Evolutionary conservation across 2,888 invertebrate genomes (phyloP), one percentile per base, ranked within the genome.

Genomic region (Perdita meconis): DNA sequence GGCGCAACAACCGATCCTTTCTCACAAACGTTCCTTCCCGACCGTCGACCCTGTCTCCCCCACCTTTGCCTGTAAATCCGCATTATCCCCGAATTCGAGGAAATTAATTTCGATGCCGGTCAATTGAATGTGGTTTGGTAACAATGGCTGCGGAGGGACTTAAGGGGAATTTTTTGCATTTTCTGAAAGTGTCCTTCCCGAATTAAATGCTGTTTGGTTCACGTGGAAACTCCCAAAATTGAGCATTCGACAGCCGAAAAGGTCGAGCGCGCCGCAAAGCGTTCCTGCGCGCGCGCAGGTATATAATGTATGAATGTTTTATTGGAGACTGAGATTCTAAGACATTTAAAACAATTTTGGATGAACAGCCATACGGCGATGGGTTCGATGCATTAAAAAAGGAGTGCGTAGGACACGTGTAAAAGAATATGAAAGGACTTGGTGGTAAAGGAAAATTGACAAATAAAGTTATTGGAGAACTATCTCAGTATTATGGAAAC

Each of bases 1-100:
- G 64, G 63, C 50, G 6, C n/a, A n/a, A n/a, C n/a, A 16, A 42
- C 47, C 19, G 26, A 38, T 77, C 51, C 55, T 77, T 68, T 67
- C 55, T 51, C 64, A 53, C 63, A 47, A 55, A 57, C 24, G 10
- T 47, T 64, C 51, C 30, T 64, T 42, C 42, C 42, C 42, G 36
- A 60, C 50, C 51, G 30, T 60, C 69, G 40, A 73, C 19, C 51
- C 64, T 24, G 1, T 8, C 12, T 22, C 6, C 8, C 26, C 50
- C 8, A 38, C n/a, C 24, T 12, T 8, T 13, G 4, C 10, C 3
- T 44, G 19, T 3, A 34, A 53, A 36, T 42, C 10, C 16, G 6
- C 13, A 12, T 30, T 26, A 44, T 5, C 13, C 12, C 6, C 16
- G 2, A 36, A 36, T 55, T 6, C 26, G 36, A 66, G 24, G 44